Conservation (phyloP, 1,140 invertebrate genomes). For the Aphelenchoides fujianensis region DNA sequence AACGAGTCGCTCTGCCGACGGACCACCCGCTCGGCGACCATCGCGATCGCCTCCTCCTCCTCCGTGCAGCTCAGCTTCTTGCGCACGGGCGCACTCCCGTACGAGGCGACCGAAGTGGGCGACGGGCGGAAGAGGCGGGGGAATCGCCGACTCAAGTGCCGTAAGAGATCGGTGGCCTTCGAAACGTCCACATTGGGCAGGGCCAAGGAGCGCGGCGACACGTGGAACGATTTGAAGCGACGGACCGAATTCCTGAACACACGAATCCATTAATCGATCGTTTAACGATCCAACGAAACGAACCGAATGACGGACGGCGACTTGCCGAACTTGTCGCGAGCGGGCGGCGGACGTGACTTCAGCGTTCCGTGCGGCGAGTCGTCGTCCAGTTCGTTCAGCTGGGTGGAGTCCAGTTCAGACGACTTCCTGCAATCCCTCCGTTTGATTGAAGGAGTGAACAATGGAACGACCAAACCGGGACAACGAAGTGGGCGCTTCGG, state of each 20-base stretch:
- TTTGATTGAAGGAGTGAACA: conserved; percentile 14
- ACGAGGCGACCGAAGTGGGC: background rate
- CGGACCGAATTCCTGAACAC: background rate
- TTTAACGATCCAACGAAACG: too few relatives aligned
- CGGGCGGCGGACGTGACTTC: background rate
- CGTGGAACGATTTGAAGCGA: conserved; percentile 18
- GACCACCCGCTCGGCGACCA: background rate
- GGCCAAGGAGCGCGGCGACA: background rate
- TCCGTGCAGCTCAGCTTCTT: conserved; percentile 5
- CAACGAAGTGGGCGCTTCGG: conserved; percentile 53
- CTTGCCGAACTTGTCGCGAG: background rate
- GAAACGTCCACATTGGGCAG: conserved; percentile 15
- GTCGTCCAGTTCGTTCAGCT: too few relatives aligned
- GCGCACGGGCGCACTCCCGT: background rate
- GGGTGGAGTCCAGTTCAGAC: conserved; percentile 20
- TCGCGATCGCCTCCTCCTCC: background rate
- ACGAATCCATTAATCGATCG: too few relatives aligned
- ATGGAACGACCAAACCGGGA: conserved; percentile 53
- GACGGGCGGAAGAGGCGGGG: conserved; percentile 25
- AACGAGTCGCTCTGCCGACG: background rate
- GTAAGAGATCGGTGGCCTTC: conserved; percentile 10
- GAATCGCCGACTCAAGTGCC: conserved; percentile 17
- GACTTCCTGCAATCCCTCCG: conserved; percentile 15
- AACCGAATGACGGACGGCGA: background rate
- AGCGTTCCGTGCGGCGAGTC: background rate